Base-by-base conservation (phyloP, 2,888 invertebrate genomes). In the Pelosia muscerda region DNA sequence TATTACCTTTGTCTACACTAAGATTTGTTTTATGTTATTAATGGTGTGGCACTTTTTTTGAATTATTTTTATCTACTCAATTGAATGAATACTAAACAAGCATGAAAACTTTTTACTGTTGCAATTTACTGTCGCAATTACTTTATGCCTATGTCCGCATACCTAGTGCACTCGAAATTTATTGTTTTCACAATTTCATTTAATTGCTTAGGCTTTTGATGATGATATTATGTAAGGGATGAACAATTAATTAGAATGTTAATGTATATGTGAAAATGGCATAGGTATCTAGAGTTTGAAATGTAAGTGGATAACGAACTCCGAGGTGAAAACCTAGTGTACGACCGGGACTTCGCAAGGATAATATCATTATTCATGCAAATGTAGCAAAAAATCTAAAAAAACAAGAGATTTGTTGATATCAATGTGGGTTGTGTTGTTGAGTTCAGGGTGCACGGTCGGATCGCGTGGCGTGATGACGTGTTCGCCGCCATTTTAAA, bases 401-500 rank as follows among this genome's bases (percentile, higher is more conserved):
- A n/a, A 85, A 88, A 38, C 15, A 89, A 90, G 87, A 88, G 87
- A 85, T 87, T 79, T 83, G 66, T 74, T 74, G 77, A 82, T 92
- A 90, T 88, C 87, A 81, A 86, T 85, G 85, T 88, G 86, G 88
- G 90, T 85, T 88, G 87, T 88, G 84, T 88, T 82, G 88, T 81
- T 63, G 88, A 88, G 91, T 88, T 88, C 90, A 89, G 90, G 92
- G 90, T 90, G 90, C 94, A 94, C 92, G 94, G 88, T 73, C 83
- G 84, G 76, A 74, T 85, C 91, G 94, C 94, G 94, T 93, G 94
- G 90, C 85, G 88, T 71, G 81, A 79, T 93, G 94, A 92, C 93
- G 93, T 92, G 91, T 87, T 86, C 88, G 86, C 90, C 88, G 91
- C 91, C 92, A 90, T 92, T 91, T 94, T 94, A 95, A 88, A 95